Evolutionary conservation across 2,888 invertebrate species (phyloP), one percentile per base, ranked within the genome.

Genomic region (Calliopum simillimum): DNA sequence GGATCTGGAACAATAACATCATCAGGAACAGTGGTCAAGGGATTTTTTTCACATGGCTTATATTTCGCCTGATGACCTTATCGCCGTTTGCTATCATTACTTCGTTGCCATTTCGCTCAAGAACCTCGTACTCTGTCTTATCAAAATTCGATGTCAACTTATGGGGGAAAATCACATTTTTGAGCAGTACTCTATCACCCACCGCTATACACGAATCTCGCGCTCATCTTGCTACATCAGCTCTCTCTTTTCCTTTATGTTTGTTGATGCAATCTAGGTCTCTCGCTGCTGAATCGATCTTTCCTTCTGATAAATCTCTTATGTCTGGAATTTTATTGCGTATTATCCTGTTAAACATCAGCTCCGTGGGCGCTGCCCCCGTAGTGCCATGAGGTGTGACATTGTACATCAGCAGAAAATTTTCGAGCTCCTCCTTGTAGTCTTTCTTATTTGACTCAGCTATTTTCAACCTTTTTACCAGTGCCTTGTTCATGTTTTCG

Each of bases 241-340:
- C 25, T 46, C 59, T 71, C 53, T 69, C 71, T 63, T 71, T 73
- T 62, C 72, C 72, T 68, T 73, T 71, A 62, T 71, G 71, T 66
- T 73, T 71, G 62, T 72, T 71, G 53, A 73, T 68, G 49, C 61
- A 72, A 58, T 72, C 69, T 63, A 69, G 56, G 68, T 74, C 69
- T 71, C 69, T 74, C 63, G 69, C 69, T 49, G 69, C 70, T 59
- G 70, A 71, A 16, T 73, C 69, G 64, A 70, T 55, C 53, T 43
- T 23, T 47, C 41, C 53, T 58, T 70, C 70, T 14, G 71, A 66
- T 68, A 71, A 44, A 46, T 72, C 70, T 51, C 61, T 46, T 61
- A 71, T 73, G 53, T 56, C 68, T 47, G 70, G 73, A 58, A 68
- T 73, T 13, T 71, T 69, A 14, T 19, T 67, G 53, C 73, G 55